Evolutionary conservation across 1,140 invertebrate species (phyloP).

Genomic region (Diuraphis noxia): DNA sequence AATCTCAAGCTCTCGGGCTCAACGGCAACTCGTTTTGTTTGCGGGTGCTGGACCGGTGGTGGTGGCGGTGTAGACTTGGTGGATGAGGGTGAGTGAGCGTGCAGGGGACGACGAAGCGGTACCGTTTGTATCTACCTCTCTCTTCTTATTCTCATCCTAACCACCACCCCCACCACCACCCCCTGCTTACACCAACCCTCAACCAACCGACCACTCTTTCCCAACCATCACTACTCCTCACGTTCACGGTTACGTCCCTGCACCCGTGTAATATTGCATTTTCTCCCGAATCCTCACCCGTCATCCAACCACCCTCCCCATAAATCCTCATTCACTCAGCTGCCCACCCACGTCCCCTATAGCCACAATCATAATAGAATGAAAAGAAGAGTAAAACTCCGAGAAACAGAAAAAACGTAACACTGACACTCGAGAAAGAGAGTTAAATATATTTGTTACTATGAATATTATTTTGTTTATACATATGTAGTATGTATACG

Average conservation of each 20-base stretch:
- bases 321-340: conserved; percentile 3
- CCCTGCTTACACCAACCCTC: not conserved
- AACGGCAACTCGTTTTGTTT: conserved; percentile 37
- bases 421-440: not conserved
- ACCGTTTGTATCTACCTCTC: not conserved
- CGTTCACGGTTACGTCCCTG: not conserved
- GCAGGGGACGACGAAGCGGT: not conserved
- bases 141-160: not conserved
- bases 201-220: not conserved
- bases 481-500: not conserved
- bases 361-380: not conserved
- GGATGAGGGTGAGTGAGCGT: not conserved
- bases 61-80: not conserved
- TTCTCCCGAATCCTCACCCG: not conserved
- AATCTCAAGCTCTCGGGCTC: conserved; percentile 45
- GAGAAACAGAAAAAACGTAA: not conserved
- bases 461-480: not conserved
- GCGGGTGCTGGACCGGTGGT: conserved; percentile 15
- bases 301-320: not conserved
- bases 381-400: conserved; percentile 16
- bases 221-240: not conserved
- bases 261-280: conserved; percentile 14
- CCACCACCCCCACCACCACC: not conserved
- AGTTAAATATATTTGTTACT: not conserved
- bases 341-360: not conserved